Percentiles rank a stretch among this genome's conserved stretches.
Conservation (phyloP, 1,140 invertebrate species). For the Neodiprion fabricii region DNA sequence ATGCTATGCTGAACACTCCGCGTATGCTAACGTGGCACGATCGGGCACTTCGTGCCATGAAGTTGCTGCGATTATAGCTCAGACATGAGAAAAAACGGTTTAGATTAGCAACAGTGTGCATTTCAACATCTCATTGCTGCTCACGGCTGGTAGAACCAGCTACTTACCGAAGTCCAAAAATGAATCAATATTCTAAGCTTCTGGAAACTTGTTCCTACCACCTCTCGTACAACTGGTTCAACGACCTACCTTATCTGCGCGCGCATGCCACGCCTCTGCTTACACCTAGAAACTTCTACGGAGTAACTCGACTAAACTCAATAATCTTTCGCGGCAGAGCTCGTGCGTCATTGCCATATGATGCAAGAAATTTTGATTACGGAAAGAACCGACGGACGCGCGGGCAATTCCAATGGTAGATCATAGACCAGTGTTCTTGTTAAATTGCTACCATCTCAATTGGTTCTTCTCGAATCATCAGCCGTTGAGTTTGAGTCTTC, state of each 20-base stretch:
- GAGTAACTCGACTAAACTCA: too few species aligned
- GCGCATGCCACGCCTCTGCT: background rate
- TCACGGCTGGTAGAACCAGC: slow-evolving; percentile 1
- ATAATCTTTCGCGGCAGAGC: background rate
- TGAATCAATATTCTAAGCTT: background rate
- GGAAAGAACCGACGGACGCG: slow-evolving; percentile 1
- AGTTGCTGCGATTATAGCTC: slow-evolving; percentile 2
- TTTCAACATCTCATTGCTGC: slow-evolving; percentile 2
- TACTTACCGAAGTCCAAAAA: background rate
- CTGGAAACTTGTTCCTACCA: background rate
- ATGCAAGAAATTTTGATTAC: background rate
- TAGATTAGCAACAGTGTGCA: background rate
- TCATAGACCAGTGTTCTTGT: slow-evolving; percentile 2
- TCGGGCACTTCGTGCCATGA: background rate
- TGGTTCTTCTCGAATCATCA: background rate
- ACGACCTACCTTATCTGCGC: background rate
- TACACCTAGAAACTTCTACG: background rate
- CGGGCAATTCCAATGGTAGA: background rate
- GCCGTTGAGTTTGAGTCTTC: background rate
- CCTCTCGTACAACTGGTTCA: background rate
- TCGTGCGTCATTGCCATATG: background rate
- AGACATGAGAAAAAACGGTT: background rate
- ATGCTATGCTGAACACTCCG: background rate
- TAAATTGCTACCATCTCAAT: background rate
- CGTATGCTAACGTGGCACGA: slow-evolving; percentile 2